phyloP scores from a whole-genome alignment of 92 coral and sea anemone genomes.

The Micromussa lordhowensis region DNA sequence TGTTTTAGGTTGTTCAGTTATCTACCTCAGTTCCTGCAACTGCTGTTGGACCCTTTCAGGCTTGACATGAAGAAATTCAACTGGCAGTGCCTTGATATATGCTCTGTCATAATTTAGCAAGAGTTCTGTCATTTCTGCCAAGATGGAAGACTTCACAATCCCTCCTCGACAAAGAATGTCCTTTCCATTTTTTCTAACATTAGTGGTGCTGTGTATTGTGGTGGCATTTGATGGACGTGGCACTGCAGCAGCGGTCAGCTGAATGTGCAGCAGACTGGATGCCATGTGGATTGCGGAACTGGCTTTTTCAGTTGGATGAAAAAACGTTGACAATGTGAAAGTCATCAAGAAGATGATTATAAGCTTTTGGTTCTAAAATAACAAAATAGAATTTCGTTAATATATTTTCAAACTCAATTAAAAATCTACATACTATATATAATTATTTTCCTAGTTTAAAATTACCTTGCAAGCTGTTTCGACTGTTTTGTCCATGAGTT shows the following conservation, averaged over 20 bases:
- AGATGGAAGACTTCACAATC: neutral
- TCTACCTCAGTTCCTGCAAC: neutral
- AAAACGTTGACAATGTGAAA: neutral
- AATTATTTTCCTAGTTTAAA: too few relatives aligned
- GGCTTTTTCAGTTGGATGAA: neutral
- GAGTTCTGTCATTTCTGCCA: neutral
- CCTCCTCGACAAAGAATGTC: neutral
- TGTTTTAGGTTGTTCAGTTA: neutral
- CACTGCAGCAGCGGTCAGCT: neutral
- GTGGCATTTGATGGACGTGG: neutral
- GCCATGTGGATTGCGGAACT: neutral
- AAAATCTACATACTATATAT: too few relatives aligned
- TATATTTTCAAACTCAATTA: neutral
- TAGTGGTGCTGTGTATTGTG: neutral
- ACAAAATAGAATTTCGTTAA: neutral
- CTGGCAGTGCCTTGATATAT: neutral
- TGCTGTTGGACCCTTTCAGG: neutral
- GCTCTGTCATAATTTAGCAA: neutral
- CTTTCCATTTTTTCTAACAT: neutral
- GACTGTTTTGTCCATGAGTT: neutral
- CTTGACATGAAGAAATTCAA: neutral
- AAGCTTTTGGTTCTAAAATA: neutral
- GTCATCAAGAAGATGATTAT: neutral
- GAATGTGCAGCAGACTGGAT: neutral
- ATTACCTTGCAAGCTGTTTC: neutral